These are phyloP conservation scores for Schrankia costaestrigalis DNA, from an alignment of 2,888 invertebrate genomes.

Conservation along the genomic window DNA sequence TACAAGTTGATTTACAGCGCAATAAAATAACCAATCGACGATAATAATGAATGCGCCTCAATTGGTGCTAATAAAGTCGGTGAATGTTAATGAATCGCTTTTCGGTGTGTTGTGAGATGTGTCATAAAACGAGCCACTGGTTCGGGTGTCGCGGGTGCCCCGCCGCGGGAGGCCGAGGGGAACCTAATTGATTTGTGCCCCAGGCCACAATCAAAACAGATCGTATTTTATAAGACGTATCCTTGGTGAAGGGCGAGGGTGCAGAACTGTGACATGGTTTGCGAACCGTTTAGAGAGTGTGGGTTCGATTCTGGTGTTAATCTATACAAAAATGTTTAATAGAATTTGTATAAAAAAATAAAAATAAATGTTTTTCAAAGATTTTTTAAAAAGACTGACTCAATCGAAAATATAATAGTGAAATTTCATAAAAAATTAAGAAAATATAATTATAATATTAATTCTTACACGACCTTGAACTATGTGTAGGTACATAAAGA, in stretches of 20 bases:
- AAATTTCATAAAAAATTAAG: too few relatives aligned
- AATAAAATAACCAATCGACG: conserved; percentile 48
- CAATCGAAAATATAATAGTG: too few relatives aligned
- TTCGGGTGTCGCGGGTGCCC: conserved; percentile 65
- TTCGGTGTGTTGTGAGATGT: conserved; percentile 66
- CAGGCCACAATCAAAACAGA: conserved; percentile 82
- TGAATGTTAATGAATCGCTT: conserved; percentile 78
- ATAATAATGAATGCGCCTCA: conserved; percentile 48
- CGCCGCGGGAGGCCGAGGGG: conserved; percentile 64
- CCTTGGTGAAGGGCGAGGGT: conserved; percentile 66
- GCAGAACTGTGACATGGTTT: conserved; percentile 30
- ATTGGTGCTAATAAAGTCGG: conserved; percentile 74
- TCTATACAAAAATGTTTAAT: too few relatives aligned
- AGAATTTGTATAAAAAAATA: background rate
- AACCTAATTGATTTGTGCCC: conserved; percentile 81
- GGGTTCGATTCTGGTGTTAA: conserved; percentile 45
- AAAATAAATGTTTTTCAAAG: too few relatives aligned
- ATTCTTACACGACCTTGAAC: too few relatives aligned
- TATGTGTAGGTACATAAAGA: too few relatives aligned
- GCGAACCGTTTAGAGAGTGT: conserved; percentile 18
- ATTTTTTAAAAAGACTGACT: too few relatives aligned
- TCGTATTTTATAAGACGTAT: conserved; percentile 81
- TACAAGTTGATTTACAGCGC: conserved; percentile 24
- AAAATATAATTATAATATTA: too few relatives aligned
- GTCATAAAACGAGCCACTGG: conserved; percentile 81